Evolutionary conservation across 1,140 invertebrate species (phyloP).

Genomic region (Calephelis virginiensis): DNA sequence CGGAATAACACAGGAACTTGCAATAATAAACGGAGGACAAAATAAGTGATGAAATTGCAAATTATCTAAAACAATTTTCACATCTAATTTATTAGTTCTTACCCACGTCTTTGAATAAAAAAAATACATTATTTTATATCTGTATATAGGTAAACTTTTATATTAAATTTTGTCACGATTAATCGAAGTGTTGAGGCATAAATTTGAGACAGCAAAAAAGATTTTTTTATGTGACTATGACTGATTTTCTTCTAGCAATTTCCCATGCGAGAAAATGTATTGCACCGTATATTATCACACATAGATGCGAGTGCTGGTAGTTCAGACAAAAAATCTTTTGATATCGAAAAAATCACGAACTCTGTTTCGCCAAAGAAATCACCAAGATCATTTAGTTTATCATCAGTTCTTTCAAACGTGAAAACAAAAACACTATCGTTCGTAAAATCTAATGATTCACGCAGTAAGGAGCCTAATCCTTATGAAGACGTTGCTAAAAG

Average conservation of each 20-base stretch:
- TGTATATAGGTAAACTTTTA: too few relatives aligned
- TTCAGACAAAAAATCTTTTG: slow-evolving; percentile 33
- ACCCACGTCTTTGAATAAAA: too few relatives aligned
- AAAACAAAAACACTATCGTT: slow-evolving; percentile 79
- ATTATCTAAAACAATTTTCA: too few relatives aligned
- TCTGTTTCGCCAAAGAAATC: slow-evolving; percentile 46
- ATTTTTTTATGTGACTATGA: too few relatives aligned
- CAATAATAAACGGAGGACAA: too few relatives aligned
- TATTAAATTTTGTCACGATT: too few relatives aligned
- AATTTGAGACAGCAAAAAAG: too few relatives aligned
- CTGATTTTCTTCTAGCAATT: slow-evolving; percentile 69
- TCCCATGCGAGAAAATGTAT: slow-evolving; percentile 70
- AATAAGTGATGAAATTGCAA: too few relatives aligned
- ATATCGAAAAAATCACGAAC: slow-evolving; percentile 24
- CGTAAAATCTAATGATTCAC: slow-evolving; percentile 66
- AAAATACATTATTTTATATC: too few relatives aligned
- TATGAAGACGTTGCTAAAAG: slow-evolving; percentile 47
- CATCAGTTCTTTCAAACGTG: slow-evolving; percentile 70
- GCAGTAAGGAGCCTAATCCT: slow-evolving; percentile 33
- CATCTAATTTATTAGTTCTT: too few relatives aligned
- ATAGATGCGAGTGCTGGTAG: slow-evolving; percentile 62
- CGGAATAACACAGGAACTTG: too few relatives aligned
- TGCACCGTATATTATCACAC: slow-evolving; percentile 73
- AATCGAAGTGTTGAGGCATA: too few relatives aligned
- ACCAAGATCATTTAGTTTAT: slow-evolving; percentile 55